Evolutionary conservation across 1,140 invertebrate species (phyloP), one percentile per base, ranked within the genome.

Genomic region (Formica exsecta): DNA sequence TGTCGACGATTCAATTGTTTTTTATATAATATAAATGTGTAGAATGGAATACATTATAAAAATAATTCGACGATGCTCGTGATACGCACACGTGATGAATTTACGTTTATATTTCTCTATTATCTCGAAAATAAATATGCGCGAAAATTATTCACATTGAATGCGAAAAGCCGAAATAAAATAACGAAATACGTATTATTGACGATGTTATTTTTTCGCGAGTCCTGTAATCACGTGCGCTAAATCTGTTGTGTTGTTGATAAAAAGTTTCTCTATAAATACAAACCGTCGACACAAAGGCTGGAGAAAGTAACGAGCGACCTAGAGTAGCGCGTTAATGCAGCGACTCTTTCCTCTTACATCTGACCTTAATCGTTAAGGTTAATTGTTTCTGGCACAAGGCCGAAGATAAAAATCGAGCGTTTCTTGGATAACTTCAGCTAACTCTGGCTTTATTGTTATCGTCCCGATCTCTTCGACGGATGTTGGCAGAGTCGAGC

Each of bases 371-470:
- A 89, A 87, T 90, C 89, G 89, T 89, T 85, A 87, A 89, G 85
- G 89, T 74, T 90, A 90, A 90, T 90, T 85, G 89, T 89, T 90
- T 85, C 57, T 90, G 89, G 89, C 88, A 90, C 74, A 68, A 61
- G 48, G 22, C 5, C 11, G 64, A 62, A 57, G 79, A 89, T 85
- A 87, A 71, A 85, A 85, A 85, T 90, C 48, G 68, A 44, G 41
- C 36, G 61, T 25, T 62, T 68, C 51, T 86, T 81, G 65, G 29
- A 48, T 32, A 89, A 77, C 51, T 51, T 61, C 62, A 25, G 76
- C 71, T 62, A 59, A 68, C 54, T 88, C 65, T 59, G 59, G 77
- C 70, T 81, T 74, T 73, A 83, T 62, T 81, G 75, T 86, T 89
- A 86, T 89, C 84, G 59, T 76, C 22, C 16, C 41, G 48, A 89